These are phyloP conservation scores for Argyrosomus japonicus DNA, from an alignment of 2,113 vertebrate species.

Conservation along the genomic window DNA sequence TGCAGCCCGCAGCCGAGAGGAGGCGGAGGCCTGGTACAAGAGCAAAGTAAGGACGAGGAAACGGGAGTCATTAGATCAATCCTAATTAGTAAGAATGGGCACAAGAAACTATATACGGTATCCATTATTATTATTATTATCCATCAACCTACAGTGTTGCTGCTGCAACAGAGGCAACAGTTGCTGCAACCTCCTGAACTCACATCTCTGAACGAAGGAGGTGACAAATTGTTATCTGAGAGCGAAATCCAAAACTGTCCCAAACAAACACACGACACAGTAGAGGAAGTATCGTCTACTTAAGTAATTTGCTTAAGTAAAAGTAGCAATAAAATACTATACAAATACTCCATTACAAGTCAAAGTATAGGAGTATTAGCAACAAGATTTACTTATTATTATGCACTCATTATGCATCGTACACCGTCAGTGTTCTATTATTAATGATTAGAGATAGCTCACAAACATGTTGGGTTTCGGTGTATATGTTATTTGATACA, in stretches of 20 bases:
- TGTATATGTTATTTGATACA: too few relatives aligned
- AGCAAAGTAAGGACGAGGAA: slow-evolving; percentile 82
- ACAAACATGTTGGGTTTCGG: too few relatives aligned
- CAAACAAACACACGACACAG: neutral
- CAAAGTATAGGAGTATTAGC: too few relatives aligned
- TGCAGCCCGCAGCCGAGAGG: slow-evolving; percentile 86
- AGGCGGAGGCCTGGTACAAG: slow-evolving; percentile 93
- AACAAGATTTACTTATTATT: too few relatives aligned
- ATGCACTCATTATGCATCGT: too few relatives aligned
- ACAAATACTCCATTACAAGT: neutral
- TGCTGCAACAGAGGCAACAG: neutral
- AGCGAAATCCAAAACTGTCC: neutral
- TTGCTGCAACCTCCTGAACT: neutral
- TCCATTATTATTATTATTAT: neutral
- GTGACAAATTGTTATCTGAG: neutral
- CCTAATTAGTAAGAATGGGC: neutral
- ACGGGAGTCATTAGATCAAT: neutral
- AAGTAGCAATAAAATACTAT: too few relatives aligned
- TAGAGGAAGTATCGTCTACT: neutral
- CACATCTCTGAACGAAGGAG: neutral
- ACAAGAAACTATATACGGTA: neutral
- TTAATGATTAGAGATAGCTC: too few relatives aligned
- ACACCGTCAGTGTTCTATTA: too few relatives aligned
- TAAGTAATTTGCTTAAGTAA: too few relatives aligned
- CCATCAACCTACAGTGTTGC: neutral